Conservation (phyloP, 2,888 invertebrate species). For the Cynaeus angustus region DNA sequence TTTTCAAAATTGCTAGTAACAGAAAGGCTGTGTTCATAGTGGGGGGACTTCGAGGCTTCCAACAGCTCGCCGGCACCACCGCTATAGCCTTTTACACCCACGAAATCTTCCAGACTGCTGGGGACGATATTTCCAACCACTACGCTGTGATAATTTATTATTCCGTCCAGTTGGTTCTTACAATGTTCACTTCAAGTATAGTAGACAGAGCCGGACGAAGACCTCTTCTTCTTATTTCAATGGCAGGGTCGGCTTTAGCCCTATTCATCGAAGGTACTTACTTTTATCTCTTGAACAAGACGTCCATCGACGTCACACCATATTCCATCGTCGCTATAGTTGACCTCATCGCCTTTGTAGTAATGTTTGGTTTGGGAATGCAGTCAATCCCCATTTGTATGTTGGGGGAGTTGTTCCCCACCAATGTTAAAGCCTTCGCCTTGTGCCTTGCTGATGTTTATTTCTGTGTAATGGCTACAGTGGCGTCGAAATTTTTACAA, state of each 20-base stretch:
- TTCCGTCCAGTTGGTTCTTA: slow-evolving; percentile 75
- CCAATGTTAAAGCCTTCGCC: slow-evolving; percentile 74
- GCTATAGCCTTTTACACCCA: slow-evolving; percentile 77
- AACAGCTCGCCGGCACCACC: slow-evolving; percentile 76
- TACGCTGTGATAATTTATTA: slow-evolving; percentile 65
- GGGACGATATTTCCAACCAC: slow-evolving; percentile 54
- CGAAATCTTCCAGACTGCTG: slow-evolving; percentile 68
- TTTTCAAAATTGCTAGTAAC: slow-evolving; percentile 58
- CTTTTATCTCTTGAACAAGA: slow-evolving; percentile 70
- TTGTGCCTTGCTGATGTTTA: slow-evolving; percentile 74
- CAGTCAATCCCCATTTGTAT: slow-evolving; percentile 73
- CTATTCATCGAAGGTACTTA: slow-evolving; percentile 70
- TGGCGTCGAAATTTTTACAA: slow-evolving; percentile 70
- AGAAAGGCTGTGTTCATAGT: slow-evolving; percentile 59
- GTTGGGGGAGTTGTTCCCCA: slow-evolving; percentile 74
- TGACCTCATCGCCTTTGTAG: slow-evolving; percentile 71
- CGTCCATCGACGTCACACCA: slow-evolving; percentile 64
- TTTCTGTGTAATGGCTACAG: slow-evolving; percentile 70
- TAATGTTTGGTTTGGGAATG: slow-evolving; percentile 72
- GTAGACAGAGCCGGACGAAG: slow-evolving; percentile 76
- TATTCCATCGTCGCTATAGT: slow-evolving; percentile 71
- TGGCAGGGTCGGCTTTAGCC: slow-evolving; percentile 69
- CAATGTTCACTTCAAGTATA: slow-evolving; percentile 74
- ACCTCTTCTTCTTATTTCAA: slow-evolving; percentile 73
- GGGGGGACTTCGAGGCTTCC: slow-evolving; percentile 61